Conservation (phyloP, 2,113 vertebrate species). For the Thamnaconus septentrionalis region DNA sequence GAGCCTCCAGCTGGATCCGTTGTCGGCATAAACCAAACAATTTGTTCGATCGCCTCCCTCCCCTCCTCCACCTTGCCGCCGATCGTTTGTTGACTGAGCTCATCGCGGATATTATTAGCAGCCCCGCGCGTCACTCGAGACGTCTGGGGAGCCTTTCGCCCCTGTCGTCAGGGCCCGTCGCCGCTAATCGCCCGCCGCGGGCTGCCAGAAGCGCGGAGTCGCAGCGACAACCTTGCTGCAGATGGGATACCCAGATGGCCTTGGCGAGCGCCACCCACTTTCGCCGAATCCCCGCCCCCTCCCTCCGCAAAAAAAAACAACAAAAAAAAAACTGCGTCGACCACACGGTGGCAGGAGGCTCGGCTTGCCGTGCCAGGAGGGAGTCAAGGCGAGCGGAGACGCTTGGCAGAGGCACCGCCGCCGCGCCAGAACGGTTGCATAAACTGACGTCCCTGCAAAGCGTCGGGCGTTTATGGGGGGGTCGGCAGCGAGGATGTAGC, state of each 20-base stretch:
- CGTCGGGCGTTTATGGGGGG: conserved; percentile 63
- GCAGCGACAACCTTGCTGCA: conserved; percentile 66
- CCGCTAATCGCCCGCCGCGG: conserved; percentile 50
- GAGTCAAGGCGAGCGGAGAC: conserved; percentile 28
- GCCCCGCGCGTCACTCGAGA: conserved; percentile 53
- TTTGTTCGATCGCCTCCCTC: conserved; percentile 15
- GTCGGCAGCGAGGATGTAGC: conserved; percentile 58
- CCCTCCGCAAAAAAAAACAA: conserved; percentile 9
- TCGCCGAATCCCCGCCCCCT: conserved; percentile 31
- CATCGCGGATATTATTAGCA: conserved; percentile 63
- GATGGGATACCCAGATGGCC: conserved; percentile 80
- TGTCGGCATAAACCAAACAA: conserved; percentile 4
- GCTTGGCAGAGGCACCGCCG: conserved; percentile 49
- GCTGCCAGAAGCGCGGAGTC: conserved; percentile 59
- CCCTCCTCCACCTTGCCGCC: conserved; percentile 30
- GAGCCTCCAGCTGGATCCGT: too few species aligned
- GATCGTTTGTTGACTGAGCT: conserved; percentile 49
- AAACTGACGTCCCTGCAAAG: conserved; percentile 58
- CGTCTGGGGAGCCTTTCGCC: conserved; percentile 60
- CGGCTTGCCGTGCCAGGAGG: conserved; percentile 40
- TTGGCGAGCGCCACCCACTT: conserved; percentile 46
- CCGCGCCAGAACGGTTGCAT: conserved; percentile 30
- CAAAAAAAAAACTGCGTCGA: conserved; percentile 11
- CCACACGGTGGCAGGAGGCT: conserved; percentile 43
- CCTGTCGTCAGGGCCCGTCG: conserved; percentile 56